Conservation (phyloP, 2,888 invertebrate species). For the Nemotelus nigrinus region DNA sequence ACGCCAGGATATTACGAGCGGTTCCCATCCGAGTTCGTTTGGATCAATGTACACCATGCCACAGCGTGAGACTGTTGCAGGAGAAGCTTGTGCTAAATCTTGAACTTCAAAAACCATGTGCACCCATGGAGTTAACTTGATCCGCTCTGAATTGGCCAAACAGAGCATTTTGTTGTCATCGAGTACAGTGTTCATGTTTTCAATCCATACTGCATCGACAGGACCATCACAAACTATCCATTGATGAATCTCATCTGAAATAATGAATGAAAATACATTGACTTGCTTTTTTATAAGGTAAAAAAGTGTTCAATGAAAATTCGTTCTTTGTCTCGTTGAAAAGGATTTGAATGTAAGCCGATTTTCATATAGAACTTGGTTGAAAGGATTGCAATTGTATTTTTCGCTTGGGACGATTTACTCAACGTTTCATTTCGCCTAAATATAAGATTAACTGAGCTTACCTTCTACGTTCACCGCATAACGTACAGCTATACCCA, state of each 20-base stretch:
- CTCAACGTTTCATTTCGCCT: no score
- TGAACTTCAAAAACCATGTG: conserved; percentile 90
- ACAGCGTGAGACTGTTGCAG: conserved; percentile 84
- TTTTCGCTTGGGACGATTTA: no score
- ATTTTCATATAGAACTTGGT: no score
- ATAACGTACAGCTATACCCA: conserved; percentile 68
- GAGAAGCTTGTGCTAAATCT: conserved; percentile 88
- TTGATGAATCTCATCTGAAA: conserved; percentile 76
- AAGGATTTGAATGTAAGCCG: no score
- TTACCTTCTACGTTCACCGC: conserved; percentile 60
- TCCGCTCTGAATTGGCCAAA: conserved; percentile 89
- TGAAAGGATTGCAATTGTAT: no score
- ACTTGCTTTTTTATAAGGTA: no score
- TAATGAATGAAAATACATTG: conserved; percentile 56
- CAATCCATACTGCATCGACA: conserved; percentile 94
- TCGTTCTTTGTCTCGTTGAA: no score
- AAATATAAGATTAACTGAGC: not conserved
- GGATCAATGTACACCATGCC: conserved; percentile 94
- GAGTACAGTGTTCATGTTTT: conserved; percentile 91
- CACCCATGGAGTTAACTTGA: conserved; percentile 87
- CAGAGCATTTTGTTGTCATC: conserved; percentile 96
- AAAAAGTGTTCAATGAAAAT: no score
- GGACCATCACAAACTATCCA: conserved; percentile 94
- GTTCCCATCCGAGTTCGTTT: conserved; percentile 82
- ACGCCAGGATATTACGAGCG: conserved; percentile 83